These are phyloP conservation scores for Passer domesticus DNA, from an alignment of 2,113 vertebrate species.

Conservation along the genomic window DNA sequence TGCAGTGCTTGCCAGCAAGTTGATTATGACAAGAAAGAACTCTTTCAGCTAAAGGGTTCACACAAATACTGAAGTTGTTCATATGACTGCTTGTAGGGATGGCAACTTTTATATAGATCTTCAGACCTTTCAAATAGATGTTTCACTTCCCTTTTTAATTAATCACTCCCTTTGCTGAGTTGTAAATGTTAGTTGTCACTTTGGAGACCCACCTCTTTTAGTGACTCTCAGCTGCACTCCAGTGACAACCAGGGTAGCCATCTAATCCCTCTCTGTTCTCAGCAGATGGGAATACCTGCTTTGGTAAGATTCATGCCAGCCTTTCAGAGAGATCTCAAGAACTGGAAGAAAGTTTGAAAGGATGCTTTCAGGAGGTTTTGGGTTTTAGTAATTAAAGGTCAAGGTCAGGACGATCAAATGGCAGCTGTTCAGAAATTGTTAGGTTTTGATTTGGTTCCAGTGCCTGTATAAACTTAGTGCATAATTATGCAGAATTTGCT, in stretches of 20 bases:
- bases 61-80: not conserved
- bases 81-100: not conserved
- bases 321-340: not conserved
- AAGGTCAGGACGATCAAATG: not conserved
- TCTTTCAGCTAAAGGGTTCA: not conserved
- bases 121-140: not conserved
- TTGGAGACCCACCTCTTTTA: not conserved
- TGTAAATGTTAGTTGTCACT: not conserved
- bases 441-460: not conserved
- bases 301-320: not conserved
- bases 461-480: not conserved
- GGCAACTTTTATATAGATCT: not conserved
- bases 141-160: not conserved
- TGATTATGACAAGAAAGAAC: not conserved
- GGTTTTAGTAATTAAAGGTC: not conserved
- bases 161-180: not conserved
- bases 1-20: not conserved
- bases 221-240: not conserved
- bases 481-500: not conserved
- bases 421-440: not conserved
- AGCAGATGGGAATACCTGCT: not conserved
- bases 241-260: not conserved
- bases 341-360: not conserved
- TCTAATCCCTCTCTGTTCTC: not conserved
- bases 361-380: not conserved